phyloP scores from a whole-genome alignment of 2,797 vertebrate genomes.

The Babyrousa celebensis region DNA sequence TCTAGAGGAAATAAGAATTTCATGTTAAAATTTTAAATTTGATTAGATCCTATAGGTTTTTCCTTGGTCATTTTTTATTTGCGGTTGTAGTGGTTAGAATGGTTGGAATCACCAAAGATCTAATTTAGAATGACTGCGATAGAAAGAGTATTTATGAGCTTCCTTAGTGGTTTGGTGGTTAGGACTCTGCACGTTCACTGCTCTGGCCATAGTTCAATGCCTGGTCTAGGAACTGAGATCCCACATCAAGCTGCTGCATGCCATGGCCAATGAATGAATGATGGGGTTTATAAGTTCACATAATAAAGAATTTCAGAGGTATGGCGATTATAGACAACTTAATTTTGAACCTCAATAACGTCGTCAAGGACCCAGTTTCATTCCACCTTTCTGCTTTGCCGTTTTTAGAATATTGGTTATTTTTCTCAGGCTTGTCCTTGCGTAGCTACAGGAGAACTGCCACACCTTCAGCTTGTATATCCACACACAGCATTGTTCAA shows the following conservation, averaged over 20 bases:
- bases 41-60: not conserved
- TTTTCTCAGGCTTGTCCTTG: conserved; percentile 30
- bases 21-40: conserved; percentile 65
- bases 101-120: conserved; percentile 55
- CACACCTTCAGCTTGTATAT: not conserved
- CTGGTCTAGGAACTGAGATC: no score
- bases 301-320: not conserved
- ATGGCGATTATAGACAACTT: conserved; percentile 20
- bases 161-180: no score
- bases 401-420: conserved; percentile 54
- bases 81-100: conserved; percentile 57
- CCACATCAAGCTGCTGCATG: no score
- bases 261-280: no score
- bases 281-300: conserved; percentile 21
- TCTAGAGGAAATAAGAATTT: conserved; percentile 65
- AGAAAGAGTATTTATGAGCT: conserved; percentile 38
- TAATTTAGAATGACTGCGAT: conserved; percentile 47
- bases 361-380: not conserved
- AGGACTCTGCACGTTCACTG: no score
- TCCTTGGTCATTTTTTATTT: conserved; percentile 51
- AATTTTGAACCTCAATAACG: conserved; percentile 31
- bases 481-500: conserved; percentile 39
- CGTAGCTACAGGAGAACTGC: not conserved
- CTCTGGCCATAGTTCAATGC: no score
- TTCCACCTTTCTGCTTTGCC: not conserved